Base-by-base conservation (phyloP, 2,888 invertebrate species). In the Drosophila vallismaia region DNA sequence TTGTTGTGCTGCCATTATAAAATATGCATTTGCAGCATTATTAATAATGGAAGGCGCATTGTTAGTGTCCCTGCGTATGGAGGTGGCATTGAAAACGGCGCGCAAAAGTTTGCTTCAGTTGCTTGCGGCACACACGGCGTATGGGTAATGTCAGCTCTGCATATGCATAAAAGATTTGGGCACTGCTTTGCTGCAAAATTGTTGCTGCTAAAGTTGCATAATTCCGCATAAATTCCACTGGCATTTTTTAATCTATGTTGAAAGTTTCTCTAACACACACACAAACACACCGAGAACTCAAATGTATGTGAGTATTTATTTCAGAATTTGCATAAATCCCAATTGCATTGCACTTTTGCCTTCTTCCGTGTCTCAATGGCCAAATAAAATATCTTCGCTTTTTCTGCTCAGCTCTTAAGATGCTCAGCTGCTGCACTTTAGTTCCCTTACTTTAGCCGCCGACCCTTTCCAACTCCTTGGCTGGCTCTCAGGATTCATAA, bases 301-400 rank as follows among this genome's bases (percentile, higher is more conserved):
- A 5, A 55, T 28, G 8, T 3, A 28, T 38, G 42, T 52, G 44
- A 40, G 55, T 57, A 70, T 69, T 70, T 82, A 76, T 86, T 80
- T 72, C 73, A 80, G 58, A 80, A 86, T 86, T 83, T 83, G 77
- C 86, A 83, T 86, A 83, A 86, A 80, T 86, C 82, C 82, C 82
- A 83, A 86, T 83, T 86, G 86, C 86, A 80, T 79, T 83, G 86
- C 86, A 83, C 84, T 83, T 78, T 70, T 78, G 75, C 80, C 81
- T 69, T 57, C 83, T 48, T 59, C 64, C 76, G 56, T 56, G 82
- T 86, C 82, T 83, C 82, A 86, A 83, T 83, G 82, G 82, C 86
- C 86, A 83, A 83, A 83, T 83, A 83, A 83, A 86, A 83, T 83
- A 83, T 83, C 78, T 75, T 71, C 54, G 45, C 60, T 59, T 53